Conservation (phyloP, 1,140 invertebrate genomes). For the Ceratitis capitata region DNA sequence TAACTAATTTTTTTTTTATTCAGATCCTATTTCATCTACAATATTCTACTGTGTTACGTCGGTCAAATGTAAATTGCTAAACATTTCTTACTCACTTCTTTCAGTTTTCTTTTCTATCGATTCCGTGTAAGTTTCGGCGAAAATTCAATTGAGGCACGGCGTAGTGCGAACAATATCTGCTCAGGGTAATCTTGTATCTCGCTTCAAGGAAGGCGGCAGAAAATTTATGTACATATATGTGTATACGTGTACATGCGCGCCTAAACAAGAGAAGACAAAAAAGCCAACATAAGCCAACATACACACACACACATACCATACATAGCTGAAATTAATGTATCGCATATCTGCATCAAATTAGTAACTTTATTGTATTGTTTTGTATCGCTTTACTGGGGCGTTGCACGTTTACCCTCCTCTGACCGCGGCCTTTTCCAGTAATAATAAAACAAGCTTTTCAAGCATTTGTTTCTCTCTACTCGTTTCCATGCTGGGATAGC, state of each 20-base stretch:
- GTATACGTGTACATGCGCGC: not conserved
- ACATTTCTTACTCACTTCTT: not conserved
- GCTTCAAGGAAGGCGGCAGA: not conserved
- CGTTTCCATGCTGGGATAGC: not conserved
- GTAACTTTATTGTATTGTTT: conserved; percentile 20
- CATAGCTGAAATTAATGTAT: not conserved
- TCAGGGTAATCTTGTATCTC: not conserved
- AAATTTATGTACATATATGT: no score
- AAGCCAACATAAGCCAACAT: not conserved
- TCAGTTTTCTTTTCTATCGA: not conserved
- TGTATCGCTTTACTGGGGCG: not conserved
- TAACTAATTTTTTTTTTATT: no score
- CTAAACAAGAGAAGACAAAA: not conserved
- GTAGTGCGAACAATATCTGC: not conserved
- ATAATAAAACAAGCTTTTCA: not conserved
- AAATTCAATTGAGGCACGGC: not conserved
- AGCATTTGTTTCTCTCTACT: not conserved
- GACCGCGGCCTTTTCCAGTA: not conserved
- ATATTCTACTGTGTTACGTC: no score
- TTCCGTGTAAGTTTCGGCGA: not conserved
- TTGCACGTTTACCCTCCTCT: not conserved
- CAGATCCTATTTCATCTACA: no score
- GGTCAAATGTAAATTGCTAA: not conserved
- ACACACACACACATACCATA: not conserved
- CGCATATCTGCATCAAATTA: conserved; percentile 7